Percentiles rank a stretch among this genome's conserved stretches.
Evolutionary conservation across 2,113 vertebrate species (phyloP).

Genomic region (Epinephelus lanceolatus): DNA sequence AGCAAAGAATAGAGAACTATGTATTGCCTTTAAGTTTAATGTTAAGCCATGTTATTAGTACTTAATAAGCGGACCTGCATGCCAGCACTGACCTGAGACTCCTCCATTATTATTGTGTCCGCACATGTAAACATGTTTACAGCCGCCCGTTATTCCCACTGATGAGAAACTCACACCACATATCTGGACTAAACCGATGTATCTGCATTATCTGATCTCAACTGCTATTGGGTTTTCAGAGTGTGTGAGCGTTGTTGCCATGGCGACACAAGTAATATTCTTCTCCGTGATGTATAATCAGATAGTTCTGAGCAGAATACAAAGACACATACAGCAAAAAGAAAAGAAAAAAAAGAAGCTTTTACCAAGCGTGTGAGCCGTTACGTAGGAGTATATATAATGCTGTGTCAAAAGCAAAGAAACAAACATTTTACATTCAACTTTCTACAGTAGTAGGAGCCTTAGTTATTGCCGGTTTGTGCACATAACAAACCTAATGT

Average conservation of each 20-base stretch:
- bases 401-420: neutral
- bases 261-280: conserved; percentile 28
- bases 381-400: conserved; percentile 6
- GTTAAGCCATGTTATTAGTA: neutral
- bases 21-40: conserved; percentile 30
- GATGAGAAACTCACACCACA: neutral
- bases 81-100: neutral
- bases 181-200: neutral
- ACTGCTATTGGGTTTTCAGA: conserved; percentile 46
- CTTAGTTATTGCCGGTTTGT: conserved; percentile 66
- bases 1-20: neutral
- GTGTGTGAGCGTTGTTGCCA: conserved; percentile 48
- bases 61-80: conserved; percentile 3
- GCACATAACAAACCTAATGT: conserved; percentile 18
- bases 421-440: conserved; percentile 60
- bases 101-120: neutral
- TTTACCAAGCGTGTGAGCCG: neutral
- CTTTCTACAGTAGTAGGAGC: conserved; percentile 45
- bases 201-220: conserved; percentile 18
- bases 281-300: conserved; percentile 28
- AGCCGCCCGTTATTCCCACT: neutral
- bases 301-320: conserved; percentile 17
- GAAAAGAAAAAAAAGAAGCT: conserved; percentile 3
- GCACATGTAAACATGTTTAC: conserved; percentile 6
- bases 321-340: conserved; percentile 5